Evolutionary conservation across 2,113 vertebrate species (phyloP), one percentile per base, ranked within the genome.

Genomic region (Grallaria varia): DNA sequence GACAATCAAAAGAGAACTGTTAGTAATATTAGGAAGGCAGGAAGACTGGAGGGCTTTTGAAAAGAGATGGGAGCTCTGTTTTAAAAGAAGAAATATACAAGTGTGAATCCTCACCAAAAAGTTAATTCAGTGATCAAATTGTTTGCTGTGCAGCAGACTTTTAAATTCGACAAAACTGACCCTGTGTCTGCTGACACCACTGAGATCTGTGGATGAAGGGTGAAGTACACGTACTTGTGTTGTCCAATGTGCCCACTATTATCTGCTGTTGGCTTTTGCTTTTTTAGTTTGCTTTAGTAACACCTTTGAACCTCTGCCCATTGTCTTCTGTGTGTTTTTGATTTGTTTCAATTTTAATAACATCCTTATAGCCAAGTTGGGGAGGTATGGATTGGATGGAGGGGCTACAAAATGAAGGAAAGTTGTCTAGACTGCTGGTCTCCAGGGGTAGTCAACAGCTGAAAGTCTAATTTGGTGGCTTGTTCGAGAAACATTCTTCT

Each of bases 401-500:
- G 37, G 28, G 28, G 27, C 85, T 80, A 44, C 44, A 20, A n/a
- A 89, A 71, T 60, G 37, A 33, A 9, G 27, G 44, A 68, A 63
- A 13, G n/a, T 25, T 81, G 4, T 49, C 49, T 40, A 21, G 23
- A 35, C 22, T 53, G 42, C 37, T 84, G 73, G 13, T 68, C 68
- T 77, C n/a, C 24, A 60, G 50, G 45, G 28, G 14, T 0, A 42
- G n/a, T 47, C 47, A 53, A 42, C 35, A 76, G 21, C 59, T 59
- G 39, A 64, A 62, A 63, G 28, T 53, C 30, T 21, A 73, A 24
- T 68, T 68, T 33, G 10, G 31, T 71, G 58, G 12, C 37, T 76
- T 53, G 11, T 53, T 80, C 0, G 1, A 68, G 40, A 44, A 33
- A 20, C 0, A 0, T 53, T 67, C 25, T 10, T 68, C 44, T 6